A percentile compares a stretch with the other conserved stretches of the same genome.
Evolutionary conservation across 2,888 invertebrate species (phyloP).

Genomic region (Lasioglossum marginatum): DNA sequence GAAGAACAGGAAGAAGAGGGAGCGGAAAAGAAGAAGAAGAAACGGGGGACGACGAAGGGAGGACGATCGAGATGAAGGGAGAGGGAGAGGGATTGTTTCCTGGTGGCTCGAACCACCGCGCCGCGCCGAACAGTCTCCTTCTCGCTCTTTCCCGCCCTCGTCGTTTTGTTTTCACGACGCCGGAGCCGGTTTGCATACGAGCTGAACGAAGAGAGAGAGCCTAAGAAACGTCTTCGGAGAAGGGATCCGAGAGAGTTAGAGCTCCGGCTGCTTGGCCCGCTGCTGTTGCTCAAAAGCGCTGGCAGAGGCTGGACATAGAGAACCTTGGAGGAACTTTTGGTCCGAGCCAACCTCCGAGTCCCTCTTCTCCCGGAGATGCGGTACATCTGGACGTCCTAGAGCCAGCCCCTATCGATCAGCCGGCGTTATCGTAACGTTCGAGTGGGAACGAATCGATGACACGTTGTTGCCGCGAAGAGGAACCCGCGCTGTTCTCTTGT

Average conservation of each 20-base stretch:
- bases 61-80: slow-evolving; percentile 53
- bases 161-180: slow-evolving; percentile 75
- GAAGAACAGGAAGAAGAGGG: slow-evolving; percentile 48
- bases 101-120: slow-evolving; percentile 67
- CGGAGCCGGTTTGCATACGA: slow-evolving; percentile 79
- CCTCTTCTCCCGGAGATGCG: neutral
- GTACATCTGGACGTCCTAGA: neutral
- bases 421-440: neutral
- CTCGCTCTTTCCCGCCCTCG: slow-evolving; percentile 35
- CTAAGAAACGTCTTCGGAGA: slow-evolving; percentile 14
- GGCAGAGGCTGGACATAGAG: neutral
- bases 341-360: neutral
- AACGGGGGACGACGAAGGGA: slow-evolving; percentile 40
- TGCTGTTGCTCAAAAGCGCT: slow-evolving; percentile 46
- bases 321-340: neutral
- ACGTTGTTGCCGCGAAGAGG: slow-evolving; percentile 3
- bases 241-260: slow-evolving; percentile 45
- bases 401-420: neutral
- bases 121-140: slow-evolving; percentile 13
- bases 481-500: neutral
- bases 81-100: slow-evolving; percentile 74
- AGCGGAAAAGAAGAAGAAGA: slow-evolving; percentile 56
- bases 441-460: neutral
- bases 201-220: slow-evolving; percentile 49
- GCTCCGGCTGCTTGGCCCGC: slow-evolving; percentile 39